Evolutionary conservation across 2,888 invertebrate genomes (phyloP).

Genomic region (Celastrina argiolus): DNA sequence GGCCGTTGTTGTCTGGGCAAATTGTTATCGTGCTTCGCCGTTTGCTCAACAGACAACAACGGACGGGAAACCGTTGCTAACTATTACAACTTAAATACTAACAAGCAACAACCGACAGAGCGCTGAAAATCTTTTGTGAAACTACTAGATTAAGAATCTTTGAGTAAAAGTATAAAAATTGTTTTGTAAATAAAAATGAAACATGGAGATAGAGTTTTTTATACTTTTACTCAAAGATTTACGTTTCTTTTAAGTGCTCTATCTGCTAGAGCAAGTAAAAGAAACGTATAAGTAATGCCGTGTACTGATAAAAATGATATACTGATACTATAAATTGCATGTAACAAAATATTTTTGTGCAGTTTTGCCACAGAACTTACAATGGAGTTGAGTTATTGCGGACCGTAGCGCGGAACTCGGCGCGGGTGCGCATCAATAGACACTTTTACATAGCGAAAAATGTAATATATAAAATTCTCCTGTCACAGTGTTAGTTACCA

Average conservation of each 20-base stretch:
- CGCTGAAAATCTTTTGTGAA: neutral
- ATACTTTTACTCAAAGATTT: too few species aligned
- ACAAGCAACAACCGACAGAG: neutral
- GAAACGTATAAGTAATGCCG: neutral
- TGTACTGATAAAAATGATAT: neutral
- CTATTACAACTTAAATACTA: neutral
- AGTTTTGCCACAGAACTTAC: neutral
- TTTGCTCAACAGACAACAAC: neutral
- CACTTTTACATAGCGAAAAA: neutral
- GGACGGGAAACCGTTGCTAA: neutral
- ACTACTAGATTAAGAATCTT: constrained; percentile 40
- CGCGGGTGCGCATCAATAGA: neutral
- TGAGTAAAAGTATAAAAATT: constrained; percentile 24
- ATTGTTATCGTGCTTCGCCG: neutral
- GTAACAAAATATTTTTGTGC: constrained; percentile 1
- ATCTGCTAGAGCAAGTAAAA: too few species aligned
- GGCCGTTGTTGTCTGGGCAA: neutral
- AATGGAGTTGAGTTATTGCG: neutral
- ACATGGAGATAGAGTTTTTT: too few species aligned
- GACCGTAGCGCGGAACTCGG: neutral
- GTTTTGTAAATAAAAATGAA: too few species aligned
- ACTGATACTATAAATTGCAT: neutral
- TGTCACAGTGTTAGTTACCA: too few species aligned
- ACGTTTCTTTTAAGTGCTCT: too few species aligned
- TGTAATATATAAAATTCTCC: too few species aligned